phyloP scores from a whole-genome alignment of 2,113 vertebrate species.

The Ochotona princeps region DNA sequence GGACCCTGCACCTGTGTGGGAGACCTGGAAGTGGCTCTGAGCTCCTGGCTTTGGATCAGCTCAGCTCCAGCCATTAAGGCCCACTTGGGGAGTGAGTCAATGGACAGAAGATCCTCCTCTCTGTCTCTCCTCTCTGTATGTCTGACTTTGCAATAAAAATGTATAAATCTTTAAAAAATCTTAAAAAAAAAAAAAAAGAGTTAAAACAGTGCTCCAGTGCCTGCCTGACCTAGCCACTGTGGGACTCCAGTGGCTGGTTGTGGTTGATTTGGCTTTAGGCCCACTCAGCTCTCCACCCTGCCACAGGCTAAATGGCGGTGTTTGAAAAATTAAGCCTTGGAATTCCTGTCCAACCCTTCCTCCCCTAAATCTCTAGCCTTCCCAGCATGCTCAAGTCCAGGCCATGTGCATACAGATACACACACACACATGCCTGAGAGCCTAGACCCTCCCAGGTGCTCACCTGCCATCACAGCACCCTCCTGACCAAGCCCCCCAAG shows the following conservation, averaged over 20 bases:
- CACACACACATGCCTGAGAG: not conserved
- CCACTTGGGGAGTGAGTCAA: too few relatives aligned
- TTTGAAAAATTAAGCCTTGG: constrained; percentile 5
- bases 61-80: too few relatives aligned
- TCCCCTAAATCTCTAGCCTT: not conserved
- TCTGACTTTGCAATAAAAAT: too few relatives aligned
- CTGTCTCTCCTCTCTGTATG: too few relatives aligned
- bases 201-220: too few relatives aligned
- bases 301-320: not conserved
- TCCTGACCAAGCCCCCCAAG: not conserved
- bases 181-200: too few relatives aligned
- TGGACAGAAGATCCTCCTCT: too few relatives aligned
- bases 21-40: too few relatives aligned
- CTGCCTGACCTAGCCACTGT: not conserved
- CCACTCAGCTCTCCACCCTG: not conserved
- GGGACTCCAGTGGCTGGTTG: not conserved
- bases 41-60: too few relatives aligned
- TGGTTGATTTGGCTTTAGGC: not conserved
- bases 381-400: not conserved
- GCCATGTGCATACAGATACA: not conserved
- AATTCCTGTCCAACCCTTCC: not conserved
- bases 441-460: not conserved
- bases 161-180: too few relatives aligned
- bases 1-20: too few relatives aligned
- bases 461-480: fast-evolving